Base-by-base conservation (phyloP, 2,888 invertebrate genomes). In the Baronia brevicornis region DNA sequence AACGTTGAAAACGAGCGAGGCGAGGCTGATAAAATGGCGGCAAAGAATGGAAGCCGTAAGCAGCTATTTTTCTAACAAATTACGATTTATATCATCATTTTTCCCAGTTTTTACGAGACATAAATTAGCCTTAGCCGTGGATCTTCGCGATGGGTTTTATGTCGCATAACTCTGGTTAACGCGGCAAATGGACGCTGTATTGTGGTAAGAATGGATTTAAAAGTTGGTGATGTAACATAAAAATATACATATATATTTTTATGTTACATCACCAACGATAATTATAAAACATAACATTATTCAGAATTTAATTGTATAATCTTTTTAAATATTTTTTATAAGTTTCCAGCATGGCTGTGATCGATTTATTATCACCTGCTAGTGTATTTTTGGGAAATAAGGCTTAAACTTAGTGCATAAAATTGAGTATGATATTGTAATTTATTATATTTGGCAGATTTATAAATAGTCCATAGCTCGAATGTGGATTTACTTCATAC, bases 71-170 rank as follows among this genome's bases (percentile, higher is more conserved):
- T 21, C 11, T 27, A 33, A 28, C 28, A 23, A 28, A 34, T 13
- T 24, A 10, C 17, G 14, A 34, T 28, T 20, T 34, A 34, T 24
- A 28, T 4, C 9, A 12, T 10, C 28, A 23, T 34, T 19, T 19
- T 14, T 34, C 23, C 15, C 7, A 34, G 24, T 25, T 19, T 34
- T 28, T 24, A 34, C 34, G 28, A 24, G 10, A 19, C 23, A 28
- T 34, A 24, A 33, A 23, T 27, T 18, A 23, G 8, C 12, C 1
- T 34, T 24, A 28, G 25, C 3, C 10, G 19, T 20, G 34, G 14
- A 13, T 23, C 7, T 11, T 19, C 1, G 9, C 18, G 23, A 23
- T 23, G 24, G 9, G 8, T 19, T 27, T 28, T 25, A 25, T 9
- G 25, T 2, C 20, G n/a, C 2, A 4, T 24, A 10, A 27, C 17